Percentiles rank a stretch among this genome's conserved stretches.
Conservation (phyloP, 2,888 invertebrate genomes). For the Lasioglossum morio region DNA sequence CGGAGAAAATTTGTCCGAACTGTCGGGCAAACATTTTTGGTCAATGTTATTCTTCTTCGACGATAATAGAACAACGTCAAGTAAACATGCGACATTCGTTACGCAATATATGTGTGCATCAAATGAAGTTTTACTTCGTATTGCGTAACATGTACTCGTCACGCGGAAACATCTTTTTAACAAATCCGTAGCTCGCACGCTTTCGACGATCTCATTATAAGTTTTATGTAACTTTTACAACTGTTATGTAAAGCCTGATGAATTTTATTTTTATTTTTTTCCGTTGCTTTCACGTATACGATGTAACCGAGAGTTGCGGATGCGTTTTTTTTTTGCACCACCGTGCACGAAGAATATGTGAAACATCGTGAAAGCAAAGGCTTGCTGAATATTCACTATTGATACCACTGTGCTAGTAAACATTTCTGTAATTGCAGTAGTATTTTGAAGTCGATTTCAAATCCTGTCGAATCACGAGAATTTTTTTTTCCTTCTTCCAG, state of each 20-base stretch:
- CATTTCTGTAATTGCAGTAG: not conserved
- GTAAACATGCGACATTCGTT: not conserved
- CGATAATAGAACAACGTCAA: not conserved
- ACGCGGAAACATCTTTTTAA: not conserved
- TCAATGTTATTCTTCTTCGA: no score
- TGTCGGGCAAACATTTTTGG: no score
- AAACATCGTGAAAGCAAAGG: not conserved
- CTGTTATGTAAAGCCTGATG: no score
- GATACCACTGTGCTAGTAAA: not conserved
- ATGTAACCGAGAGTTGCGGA: not conserved
- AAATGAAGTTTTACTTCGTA: not conserved
- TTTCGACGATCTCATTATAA: conserved; percentile 9
- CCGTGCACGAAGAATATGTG: not conserved
- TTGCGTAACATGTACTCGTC: not conserved
- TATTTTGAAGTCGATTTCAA: not conserved
- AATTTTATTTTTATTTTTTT: not conserved
- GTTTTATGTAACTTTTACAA: not conserved
- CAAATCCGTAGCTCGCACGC: not conserved
- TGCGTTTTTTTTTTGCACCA: not conserved
- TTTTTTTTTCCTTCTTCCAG: no score
- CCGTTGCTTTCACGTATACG: not conserved
- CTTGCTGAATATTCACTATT: not conserved
- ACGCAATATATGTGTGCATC: no score
- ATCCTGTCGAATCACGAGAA: no score
- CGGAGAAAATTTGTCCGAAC: not conserved